These are phyloP conservation scores for Diploscapter pachys DNA, from an alignment of 1,140 invertebrate species.

Conservation along the genomic window DNA sequence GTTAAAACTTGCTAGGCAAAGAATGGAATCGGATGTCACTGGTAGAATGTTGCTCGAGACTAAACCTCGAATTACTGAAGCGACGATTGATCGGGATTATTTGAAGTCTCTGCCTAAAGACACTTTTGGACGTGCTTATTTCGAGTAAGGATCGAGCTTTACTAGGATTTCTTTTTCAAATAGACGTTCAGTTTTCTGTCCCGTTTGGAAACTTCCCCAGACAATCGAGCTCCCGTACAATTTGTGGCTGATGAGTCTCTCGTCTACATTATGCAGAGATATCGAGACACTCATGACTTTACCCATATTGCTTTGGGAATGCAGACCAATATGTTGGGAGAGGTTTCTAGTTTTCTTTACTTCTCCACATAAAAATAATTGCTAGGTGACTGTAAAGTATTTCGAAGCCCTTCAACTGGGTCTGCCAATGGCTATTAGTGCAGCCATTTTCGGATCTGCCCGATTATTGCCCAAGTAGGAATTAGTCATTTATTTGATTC, in stretches of 20 bases:
- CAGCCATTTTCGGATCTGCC: constrained; percentile 78
- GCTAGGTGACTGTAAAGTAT: constrained; percentile 81
- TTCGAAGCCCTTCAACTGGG: constrained; percentile 86
- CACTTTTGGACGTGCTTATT: constrained; percentile 80
- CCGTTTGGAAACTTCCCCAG: constrained; percentile 34
- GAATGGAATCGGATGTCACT: constrained; percentile 34
- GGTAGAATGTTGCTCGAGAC: constrained; percentile 61
- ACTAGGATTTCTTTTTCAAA: constrained; percentile 63
- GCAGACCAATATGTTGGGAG: constrained; percentile 91
- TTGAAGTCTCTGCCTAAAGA: constrained; percentile 72
- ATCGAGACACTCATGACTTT: constrained; percentile 91
- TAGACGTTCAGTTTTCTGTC: constrained; percentile 26
- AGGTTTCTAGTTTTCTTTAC: constrained; percentile 62
- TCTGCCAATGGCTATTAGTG: constrained; percentile 83
- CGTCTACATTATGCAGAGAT: constrained; percentile 92
- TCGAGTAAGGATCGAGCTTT: constrained; percentile 59
- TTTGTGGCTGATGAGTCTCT: constrained; percentile 86
- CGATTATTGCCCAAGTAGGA: constrained; percentile 64
- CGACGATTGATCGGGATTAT: constrained; percentile 73
- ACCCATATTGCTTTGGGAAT: constrained; percentile 83
- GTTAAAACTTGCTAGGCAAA: constrained; percentile 14
- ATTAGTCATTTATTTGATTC: neutral
- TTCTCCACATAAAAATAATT: neutral
- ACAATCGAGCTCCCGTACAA: constrained; percentile 73
- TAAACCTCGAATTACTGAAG: constrained; percentile 80